These are phyloP conservation scores for Hyphantria cunea DNA, from an alignment of 1,140 invertebrate genomes.

Conservation along the genomic window DNA sequence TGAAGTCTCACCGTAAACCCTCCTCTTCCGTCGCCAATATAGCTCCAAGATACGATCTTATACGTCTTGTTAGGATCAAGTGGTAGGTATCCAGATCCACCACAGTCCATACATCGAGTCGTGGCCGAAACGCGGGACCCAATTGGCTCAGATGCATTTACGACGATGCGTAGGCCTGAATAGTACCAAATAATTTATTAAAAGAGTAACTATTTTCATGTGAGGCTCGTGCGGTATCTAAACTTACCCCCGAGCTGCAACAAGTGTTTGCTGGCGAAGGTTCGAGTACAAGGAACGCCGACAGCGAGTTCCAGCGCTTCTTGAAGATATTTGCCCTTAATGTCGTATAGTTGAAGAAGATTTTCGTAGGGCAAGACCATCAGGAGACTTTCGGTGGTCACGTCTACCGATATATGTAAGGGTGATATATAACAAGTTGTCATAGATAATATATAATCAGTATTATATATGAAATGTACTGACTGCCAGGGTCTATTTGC, in stretches of 20 bases:
- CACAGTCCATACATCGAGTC: slow-evolving; percentile 85
- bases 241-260: slow-evolving; percentile 82
- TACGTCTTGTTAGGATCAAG: slow-evolving; percentile 82
- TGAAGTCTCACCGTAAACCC: slow-evolving; percentile 78
- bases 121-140: slow-evolving; percentile 83
- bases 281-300: slow-evolving; percentile 50
- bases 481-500: slow-evolving; percentile 81
- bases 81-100: slow-evolving; percentile 83
- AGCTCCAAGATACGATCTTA: slow-evolving; percentile 83
- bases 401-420: slow-evolving; percentile 56
- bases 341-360: slow-evolving; percentile 84
- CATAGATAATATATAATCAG: no score
- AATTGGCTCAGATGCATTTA: slow-evolving; percentile 79
- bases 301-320: slow-evolving; percentile 84
- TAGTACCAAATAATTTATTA: no score
- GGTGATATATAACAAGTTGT: no score
- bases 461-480: slow-evolving; percentile 20
- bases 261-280: slow-evolving; percentile 82
- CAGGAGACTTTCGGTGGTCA: slow-evolving; percentile 86
- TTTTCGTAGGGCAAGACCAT: slow-evolving; percentile 88
- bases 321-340: slow-evolving; percentile 84
- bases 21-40: slow-evolving; percentile 86
- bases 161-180: slow-evolving; percentile 75
- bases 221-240: no score
- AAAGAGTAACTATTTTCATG: no score